Base-by-base conservation (phyloP, 1,140 invertebrate genomes). In the Habropoda laboriosa region DNA sequence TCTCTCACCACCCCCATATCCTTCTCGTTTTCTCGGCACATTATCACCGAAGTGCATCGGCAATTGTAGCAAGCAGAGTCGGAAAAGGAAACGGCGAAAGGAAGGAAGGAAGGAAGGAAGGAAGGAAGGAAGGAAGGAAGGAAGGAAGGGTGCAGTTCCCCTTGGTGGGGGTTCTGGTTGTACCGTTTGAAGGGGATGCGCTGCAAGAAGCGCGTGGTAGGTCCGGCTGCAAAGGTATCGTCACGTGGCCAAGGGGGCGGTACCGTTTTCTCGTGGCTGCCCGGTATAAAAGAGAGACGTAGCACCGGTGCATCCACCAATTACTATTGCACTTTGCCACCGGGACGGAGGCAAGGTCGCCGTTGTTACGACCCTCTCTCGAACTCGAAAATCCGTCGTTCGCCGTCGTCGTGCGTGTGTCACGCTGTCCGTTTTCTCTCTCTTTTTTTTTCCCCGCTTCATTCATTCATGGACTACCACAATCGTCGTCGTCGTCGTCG, bases 201-300 rank as follows among this genome's bases (percentile, higher is more conserved):
- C 74, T 75, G 74, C 74, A 74, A 85, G 75, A 84, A 85, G 72
- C 78, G 68, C 81, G 81, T 80, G 78, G 77, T 82, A 87, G 86
- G 64, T 88, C 83, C 80, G 63, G 82, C 82, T 58, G 68, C 77
- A 61, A 78, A 70, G 77, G 67, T 70, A 86, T 86, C 82, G 84
- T 86, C 87, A 88, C 84, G 86, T 86, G 84, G 68, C 83, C 71
- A 85, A 68, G 84, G 87, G 83, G 86, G 86, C 82, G 87, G 83
- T 76, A 85, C 80, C 81, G 79, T 76, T 87, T 88, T 80, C 80
- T 86, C 86, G 79, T 80, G 81, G 76, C 63, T 60, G 81, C 51
- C 58, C 63, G 79, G 83, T 89, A 88, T 87, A 89, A 89, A 88
- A 88, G 85, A 85, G 80, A 87, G 82, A 80, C 70, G 78, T 85